These are phyloP conservation scores for Polyodon spathula DNA, from an alignment of 2,113 vertebrate genomes.

Conservation along the genomic window DNA sequence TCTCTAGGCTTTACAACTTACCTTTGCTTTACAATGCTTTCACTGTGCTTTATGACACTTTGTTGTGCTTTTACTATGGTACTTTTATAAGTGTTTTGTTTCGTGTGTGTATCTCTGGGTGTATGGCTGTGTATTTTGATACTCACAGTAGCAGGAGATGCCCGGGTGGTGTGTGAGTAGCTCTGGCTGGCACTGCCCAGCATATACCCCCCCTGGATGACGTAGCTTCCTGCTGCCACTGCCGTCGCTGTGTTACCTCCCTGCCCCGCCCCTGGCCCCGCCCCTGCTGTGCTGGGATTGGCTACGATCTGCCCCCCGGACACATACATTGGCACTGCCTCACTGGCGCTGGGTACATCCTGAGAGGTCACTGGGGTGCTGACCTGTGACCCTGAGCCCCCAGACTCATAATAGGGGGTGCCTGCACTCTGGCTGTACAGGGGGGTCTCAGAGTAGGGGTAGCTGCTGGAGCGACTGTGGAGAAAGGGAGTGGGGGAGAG, in stretches of 20 bases:
- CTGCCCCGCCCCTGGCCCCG: not conserved
- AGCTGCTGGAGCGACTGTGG: conserved; percentile 65
- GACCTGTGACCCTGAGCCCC: conserved; percentile 63
- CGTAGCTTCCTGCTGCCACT: conserved; percentile 51
- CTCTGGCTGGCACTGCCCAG: conserved; percentile 70
- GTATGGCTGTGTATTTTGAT: too few relatives aligned
- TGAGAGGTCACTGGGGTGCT: conserved; percentile 67
- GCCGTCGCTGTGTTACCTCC: conserved; percentile 11
- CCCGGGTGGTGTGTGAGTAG: conserved; percentile 76
- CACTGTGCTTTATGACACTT: too few relatives aligned
- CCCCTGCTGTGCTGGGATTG: conserved; percentile 31
- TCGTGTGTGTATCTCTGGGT: too few relatives aligned
- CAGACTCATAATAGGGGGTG: conserved; percentile 63
- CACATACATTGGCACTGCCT: conserved; percentile 71
- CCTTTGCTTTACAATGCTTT: too few relatives aligned
- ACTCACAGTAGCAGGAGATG: conserved; percentile 82
- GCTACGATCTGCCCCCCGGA: conserved; percentile 60
- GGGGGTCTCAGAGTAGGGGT: conserved; percentile 69
- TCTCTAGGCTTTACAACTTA: too few relatives aligned
- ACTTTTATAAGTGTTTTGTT: too few relatives aligned
- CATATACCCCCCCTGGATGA: conserved; percentile 73
- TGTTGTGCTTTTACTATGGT: too few relatives aligned
- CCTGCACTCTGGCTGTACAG: conserved; percentile 67
- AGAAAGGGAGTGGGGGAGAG: conserved; percentile 7
- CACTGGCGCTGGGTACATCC: conserved; percentile 53